A percentile compares a stretch with the other conserved stretches of the same genome.
Conservation (phyloP, 2,888 invertebrate genomes). For the Abscondita cerata region DNA sequence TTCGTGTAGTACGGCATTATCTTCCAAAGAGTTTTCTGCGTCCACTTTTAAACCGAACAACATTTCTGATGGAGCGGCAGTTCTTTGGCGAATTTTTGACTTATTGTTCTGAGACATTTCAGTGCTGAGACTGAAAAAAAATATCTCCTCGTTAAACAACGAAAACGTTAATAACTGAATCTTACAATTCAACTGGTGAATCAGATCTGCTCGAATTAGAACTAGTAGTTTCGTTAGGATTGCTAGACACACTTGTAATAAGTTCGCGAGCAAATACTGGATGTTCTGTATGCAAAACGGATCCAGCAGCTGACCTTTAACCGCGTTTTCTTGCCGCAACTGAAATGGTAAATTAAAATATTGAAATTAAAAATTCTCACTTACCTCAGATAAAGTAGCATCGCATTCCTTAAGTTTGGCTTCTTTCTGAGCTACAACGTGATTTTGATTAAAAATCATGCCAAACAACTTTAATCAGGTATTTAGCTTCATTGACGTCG, state of each 20-base stretch:
- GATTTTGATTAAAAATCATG: constrained; percentile 77
- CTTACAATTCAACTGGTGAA: constrained; percentile 68
- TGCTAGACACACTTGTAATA: constrained; percentile 57
- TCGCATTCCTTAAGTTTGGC: constrained; percentile 75
- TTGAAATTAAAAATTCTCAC: constrained; percentile 13
- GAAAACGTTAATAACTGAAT: constrained; percentile 15
- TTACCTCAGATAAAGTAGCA: constrained; percentile 70
- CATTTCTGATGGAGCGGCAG: constrained; percentile 73
- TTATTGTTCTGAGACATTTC: constrained; percentile 38
- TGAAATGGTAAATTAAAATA: constrained; percentile 45
- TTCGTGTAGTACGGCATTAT: constrained; percentile 53
- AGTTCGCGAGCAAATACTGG: constrained; percentile 62
- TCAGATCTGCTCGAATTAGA: constrained; percentile 67
- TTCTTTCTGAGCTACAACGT: constrained; percentile 74
- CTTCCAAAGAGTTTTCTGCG: constrained; percentile 61
- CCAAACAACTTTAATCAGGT: constrained; percentile 79
- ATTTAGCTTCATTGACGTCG: constrained; percentile 76
- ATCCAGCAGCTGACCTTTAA: constrained; percentile 78
- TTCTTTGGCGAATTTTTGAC: constrained; percentile 69
- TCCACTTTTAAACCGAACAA: constrained; percentile 62
- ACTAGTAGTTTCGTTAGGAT: constrained; percentile 60
- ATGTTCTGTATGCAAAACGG: constrained; percentile 67
- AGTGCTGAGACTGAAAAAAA: background rate
- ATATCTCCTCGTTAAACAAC: background rate
- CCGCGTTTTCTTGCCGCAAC: constrained; percentile 69